A percentile compares a stretch with the other conserved stretches of the same genome.
Evolutionary conservation across 2,113 vertebrate species (phyloP).

Genomic region (Entomyzon cyanotis): DNA sequence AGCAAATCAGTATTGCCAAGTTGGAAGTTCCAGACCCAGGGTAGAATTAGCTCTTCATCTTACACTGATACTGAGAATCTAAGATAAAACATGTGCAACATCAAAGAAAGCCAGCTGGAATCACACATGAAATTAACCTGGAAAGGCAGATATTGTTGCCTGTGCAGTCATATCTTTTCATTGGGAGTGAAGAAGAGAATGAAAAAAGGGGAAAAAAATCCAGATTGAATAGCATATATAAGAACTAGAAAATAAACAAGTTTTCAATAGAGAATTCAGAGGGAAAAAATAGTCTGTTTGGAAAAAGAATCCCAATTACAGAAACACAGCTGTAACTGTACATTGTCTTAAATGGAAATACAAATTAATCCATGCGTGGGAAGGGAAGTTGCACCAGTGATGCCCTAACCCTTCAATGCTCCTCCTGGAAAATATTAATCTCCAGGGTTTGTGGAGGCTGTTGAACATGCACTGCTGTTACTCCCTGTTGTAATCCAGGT

Average conservation of each 20-base stretch:
- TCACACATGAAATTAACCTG: background rate
- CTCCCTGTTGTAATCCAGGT: background rate
- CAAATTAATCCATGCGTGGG: background rate
- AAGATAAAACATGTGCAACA: background rate
- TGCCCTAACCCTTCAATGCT: background rate
- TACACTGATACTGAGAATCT: background rate
- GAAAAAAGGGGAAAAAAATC: background rate
- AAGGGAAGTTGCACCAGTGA: background rate
- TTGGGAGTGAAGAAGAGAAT: background rate
- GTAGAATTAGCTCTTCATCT: background rate
- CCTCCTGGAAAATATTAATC: background rate
- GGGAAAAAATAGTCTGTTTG: rapidly evolving
- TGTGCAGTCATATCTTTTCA: background rate
- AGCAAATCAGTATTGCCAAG: background rate
- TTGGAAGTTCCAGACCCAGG: background rate
- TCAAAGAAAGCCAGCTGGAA: background rate
- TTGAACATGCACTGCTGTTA: rapidly evolving
- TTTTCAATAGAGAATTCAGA: background rate
- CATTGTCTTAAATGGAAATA: background rate
- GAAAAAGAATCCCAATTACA: background rate
- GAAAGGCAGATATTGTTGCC: background rate
- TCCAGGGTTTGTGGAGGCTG: background rate
- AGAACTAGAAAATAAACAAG: background rate
- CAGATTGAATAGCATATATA: rapidly evolving
- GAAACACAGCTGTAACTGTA: background rate